Evolutionary conservation across 30 jellyfish, hydroid and myxozoan genomes (phyloP), one percentile per base, ranked within the genome.

Genomic region (Chironex yamaguchii): DNA sequence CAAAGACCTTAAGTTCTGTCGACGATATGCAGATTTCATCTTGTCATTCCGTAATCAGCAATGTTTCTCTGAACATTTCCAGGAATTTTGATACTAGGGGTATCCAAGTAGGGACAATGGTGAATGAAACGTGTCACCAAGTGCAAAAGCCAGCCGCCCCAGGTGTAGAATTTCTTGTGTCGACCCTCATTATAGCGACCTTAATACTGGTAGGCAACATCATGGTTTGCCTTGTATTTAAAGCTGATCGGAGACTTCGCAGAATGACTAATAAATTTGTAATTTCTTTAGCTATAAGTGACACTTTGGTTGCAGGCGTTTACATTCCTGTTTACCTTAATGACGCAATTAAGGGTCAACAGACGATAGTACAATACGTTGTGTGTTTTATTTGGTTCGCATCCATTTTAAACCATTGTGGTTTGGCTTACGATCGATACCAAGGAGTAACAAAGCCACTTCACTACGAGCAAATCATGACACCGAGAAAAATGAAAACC

Each of bases 391-490:
- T 58, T 9, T 13, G 32, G 73, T 24, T 58, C 9, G 24, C 73
- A 11, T 58, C 73, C 9, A 58, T 58, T 6, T 26, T 58, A 12
- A 58, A 58, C 22, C 73, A 58, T 22, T 58, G 73, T 24, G 73
- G 73, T 6, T 58, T 58, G 22, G 31, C 73, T 4, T 58, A 58
- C 22, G 73, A 58, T 58, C 11, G 73, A 58, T 58, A 13, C 22
- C 24, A 13, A 58, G 24, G 73, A 6, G 31, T 58, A 6, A n/a
- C 24, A 6, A 58, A 24, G 22, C 73, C 73, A 24, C 22, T 58
- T 6, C 73, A 58, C 31, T 58, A 58, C 73, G 32, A 58, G 24
- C 73, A 24, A 13, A n/a, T 58, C 24, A 58, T 58, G 73, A 58
- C 73, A 6, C 24, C 24, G 26, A n/a, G 26, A 58, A n/a, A 24